Evolutionary conservation across 2,797 vertebrate genomes (phyloP).

Genomic region (Pangasius larnaudii): DNA sequence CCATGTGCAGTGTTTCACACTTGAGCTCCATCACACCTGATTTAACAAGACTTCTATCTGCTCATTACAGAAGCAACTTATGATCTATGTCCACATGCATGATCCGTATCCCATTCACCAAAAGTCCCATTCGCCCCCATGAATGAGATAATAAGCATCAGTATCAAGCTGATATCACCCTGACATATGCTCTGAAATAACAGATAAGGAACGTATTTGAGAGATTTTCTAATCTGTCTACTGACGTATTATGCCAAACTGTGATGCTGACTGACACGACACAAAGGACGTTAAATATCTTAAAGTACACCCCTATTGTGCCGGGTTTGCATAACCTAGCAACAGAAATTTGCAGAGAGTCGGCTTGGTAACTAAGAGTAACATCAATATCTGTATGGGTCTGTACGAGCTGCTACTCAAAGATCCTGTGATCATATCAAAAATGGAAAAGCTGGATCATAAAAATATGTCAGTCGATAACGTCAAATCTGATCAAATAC

Average conservation of each 20-base stretch:
- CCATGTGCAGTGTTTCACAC: not conserved
- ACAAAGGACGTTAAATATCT: not conserved
- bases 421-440: not conserved
- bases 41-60: not conserved
- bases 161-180: not conserved
- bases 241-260: not conserved
- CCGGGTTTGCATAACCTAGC: not conserved
- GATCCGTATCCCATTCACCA: not conserved
- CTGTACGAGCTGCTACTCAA: not conserved
- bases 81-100: not conserved
- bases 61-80: not conserved
- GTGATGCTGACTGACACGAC: not conserved
- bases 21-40: not conserved
- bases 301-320: not conserved
- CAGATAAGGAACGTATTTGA: not conserved
- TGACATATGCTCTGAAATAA: not conserved
- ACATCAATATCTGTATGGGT: not conserved
- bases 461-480: not conserved
- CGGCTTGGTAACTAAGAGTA: not conserved
- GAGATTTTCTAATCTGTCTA: not conserved
- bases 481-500: not conserved
- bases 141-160: not conserved
- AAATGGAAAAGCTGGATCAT: not conserved
- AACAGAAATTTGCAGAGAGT: conserved; percentile 2
- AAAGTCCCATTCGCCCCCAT: not conserved